phyloP scores from a whole-genome alignment of 2,888 invertebrate species.

The Cacoxenus indagator region DNA sequence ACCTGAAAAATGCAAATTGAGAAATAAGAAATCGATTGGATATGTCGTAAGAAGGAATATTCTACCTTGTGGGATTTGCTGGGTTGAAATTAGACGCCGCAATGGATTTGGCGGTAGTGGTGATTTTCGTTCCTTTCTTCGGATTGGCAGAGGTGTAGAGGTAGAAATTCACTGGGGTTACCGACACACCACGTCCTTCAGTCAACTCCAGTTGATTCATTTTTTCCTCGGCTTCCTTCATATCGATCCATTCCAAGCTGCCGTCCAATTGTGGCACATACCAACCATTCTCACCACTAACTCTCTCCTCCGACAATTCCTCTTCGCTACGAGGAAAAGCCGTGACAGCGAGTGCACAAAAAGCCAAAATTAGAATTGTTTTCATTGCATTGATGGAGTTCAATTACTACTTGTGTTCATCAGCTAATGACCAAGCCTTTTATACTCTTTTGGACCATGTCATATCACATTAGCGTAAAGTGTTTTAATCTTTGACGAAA shows the following conservation, averaged over 20 bases:
- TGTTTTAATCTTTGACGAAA: constrained; percentile 5
- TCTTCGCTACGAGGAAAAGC: not conserved
- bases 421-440: constrained; percentile 26
- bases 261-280: constrained; percentile 53
- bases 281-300: constrained; percentile 55
- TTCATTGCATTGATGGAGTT: constrained; percentile 35
- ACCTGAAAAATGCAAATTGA: constrained; percentile 34
- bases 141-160: constrained; percentile 58
- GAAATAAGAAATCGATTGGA: not conserved
- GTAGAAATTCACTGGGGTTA: constrained; percentile 47
- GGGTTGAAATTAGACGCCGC: constrained; percentile 46
- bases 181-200: constrained; percentile 35
- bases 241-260: constrained; percentile 47
- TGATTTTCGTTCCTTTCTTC: constrained; percentile 43
- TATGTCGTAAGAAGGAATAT: not conserved
- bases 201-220: constrained; percentile 36
- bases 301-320: constrained; percentile 40
- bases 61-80: constrained; percentile 48
- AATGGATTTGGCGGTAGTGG: constrained; percentile 38
- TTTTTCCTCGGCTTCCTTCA: constrained; percentile 44
- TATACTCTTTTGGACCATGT: not conserved
- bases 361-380: constrained; percentile 38
- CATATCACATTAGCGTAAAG: constrained; percentile 1
- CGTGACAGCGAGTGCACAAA: constrained; percentile 36
- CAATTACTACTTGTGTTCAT: constrained; percentile 13